Percentiles rank a stretch among this genome's conserved stretches.
Conservation (phyloP, 1,140 invertebrate species). For the Gonioctena quinquepunctata region DNA sequence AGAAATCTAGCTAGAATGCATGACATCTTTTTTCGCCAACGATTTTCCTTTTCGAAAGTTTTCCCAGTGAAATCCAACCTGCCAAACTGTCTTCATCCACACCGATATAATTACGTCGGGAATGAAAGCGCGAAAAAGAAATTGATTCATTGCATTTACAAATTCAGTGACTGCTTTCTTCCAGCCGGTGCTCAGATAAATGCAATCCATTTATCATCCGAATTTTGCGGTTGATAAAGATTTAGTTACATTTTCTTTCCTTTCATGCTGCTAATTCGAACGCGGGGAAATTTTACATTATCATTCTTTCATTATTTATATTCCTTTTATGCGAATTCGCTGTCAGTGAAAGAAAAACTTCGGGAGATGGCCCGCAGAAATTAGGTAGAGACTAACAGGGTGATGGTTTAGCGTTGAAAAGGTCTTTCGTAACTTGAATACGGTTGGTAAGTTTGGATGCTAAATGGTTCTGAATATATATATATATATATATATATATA, state of each 20-base stretch:
- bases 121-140: conserved; percentile 28
- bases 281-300: conserved; percentile 39
- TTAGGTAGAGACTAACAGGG: neutral
- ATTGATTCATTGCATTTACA: conserved; percentile 44
- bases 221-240: conserved; percentile 45
- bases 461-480: too few relatives aligned
- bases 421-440: too few relatives aligned
- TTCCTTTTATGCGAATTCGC: conserved; percentile 29
- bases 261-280: conserved; percentile 36
- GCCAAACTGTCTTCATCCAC: neutral
- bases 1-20: too few relatives aligned
- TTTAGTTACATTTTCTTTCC: conserved; percentile 39
- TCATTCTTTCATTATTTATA: conserved; percentile 44
- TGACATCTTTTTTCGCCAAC: too few relatives aligned
- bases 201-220: conserved; percentile 42
- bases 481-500: too few relatives aligned
- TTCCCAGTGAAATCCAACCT: neutral
- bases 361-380: neutral
- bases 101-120: neutral
- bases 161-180: conserved; percentile 37
- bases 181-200: conserved; percentile 32
- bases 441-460: too few relatives aligned
- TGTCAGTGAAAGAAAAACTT: conserved; percentile 14
- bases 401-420: too few relatives aligned
- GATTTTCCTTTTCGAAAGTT: too few relatives aligned